phyloP scores from a whole-genome alignment of 2,888 invertebrate genomes.

The Dicycla oo region DNA sequence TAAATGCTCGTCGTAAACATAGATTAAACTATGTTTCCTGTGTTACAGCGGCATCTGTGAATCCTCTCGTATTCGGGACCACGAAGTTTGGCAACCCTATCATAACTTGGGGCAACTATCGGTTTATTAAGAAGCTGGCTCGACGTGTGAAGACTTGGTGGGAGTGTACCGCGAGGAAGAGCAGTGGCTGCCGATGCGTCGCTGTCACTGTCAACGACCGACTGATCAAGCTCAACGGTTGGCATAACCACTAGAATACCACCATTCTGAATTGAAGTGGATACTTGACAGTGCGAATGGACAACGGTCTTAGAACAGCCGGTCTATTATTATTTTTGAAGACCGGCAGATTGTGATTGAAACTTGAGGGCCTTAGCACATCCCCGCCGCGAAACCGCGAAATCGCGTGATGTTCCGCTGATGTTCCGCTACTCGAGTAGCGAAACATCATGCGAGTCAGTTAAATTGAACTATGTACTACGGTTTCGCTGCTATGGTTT shows the following conservation, averaged over 20 bases:
- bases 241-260: slow-evolving; percentile 79
- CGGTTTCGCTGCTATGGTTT: too few species aligned
- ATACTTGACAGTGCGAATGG: neutral
- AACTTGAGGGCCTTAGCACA: too few species aligned
- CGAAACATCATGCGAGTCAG: too few species aligned
- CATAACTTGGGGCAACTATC: slow-evolving; percentile 84
- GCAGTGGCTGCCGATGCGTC: slow-evolving; percentile 78
- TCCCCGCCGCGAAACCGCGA: too few species aligned
- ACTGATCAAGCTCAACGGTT: slow-evolving; percentile 81
- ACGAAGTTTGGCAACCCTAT: slow-evolving; percentile 83
- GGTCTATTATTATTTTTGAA: too few species aligned
- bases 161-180: slow-evolving; percentile 84
- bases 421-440: too few species aligned
- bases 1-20: neutral
- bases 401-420: too few species aligned
- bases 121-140: slow-evolving; percentile 81
- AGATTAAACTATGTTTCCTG: slow-evolving; percentile 17
- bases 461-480: too few species aligned
- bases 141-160: slow-evolving; percentile 84
- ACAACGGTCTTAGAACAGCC: neutral
- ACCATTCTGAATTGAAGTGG: neutral
- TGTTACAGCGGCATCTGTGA: slow-evolving; percentile 42
- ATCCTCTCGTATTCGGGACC: slow-evolving; percentile 76
- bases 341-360: too few species aligned
- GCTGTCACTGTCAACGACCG: slow-evolving; percentile 81